phyloP scores from a whole-genome alignment of 2,113 vertebrate species.

The Solea senegalensis region DNA sequence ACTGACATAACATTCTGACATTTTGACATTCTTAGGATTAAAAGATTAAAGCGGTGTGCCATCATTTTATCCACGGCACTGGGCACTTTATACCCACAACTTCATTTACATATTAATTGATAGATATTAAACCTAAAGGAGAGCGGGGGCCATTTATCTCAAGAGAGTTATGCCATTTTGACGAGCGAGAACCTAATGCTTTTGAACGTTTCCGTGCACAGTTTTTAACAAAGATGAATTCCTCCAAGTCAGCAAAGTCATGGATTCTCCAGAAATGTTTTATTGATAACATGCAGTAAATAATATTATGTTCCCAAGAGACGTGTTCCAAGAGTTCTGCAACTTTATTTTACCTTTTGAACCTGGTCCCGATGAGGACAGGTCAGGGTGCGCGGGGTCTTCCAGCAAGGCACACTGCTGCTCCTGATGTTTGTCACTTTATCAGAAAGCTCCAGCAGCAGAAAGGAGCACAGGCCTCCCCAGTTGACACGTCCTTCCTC shows the following conservation, averaged over 20 bases:
- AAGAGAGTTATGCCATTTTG: slow-evolving; percentile 65
- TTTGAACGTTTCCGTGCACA: slow-evolving; percentile 43
- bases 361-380: slow-evolving; percentile 82
- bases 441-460: slow-evolving; percentile 82
- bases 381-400: slow-evolving; percentile 74
- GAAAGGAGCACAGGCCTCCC: slow-evolving; percentile 83
- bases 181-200: slow-evolving; percentile 66
- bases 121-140: slow-evolving; percentile 64
- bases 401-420: slow-evolving; percentile 78
- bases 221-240: slow-evolving; percentile 68
- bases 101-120: slow-evolving; percentile 78
- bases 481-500: slow-evolving; percentile 82
- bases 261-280: slow-evolving; percentile 36
- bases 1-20: slow-evolving; percentile 67
- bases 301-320: slow-evolving; percentile 19
- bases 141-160: slow-evolving; percentile 69
- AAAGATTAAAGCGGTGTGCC: slow-evolving; percentile 65
- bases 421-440: slow-evolving; percentile 77
- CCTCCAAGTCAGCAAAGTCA: slow-evolving; percentile 58
- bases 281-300: slow-evolving; percentile 33
- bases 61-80: slow-evolving; percentile 62
- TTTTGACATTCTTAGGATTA: slow-evolving; percentile 61
- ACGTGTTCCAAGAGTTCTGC: slow-evolving; percentile 6
- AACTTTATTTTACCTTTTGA: slow-evolving; percentile 75
- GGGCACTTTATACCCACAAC: slow-evolving; percentile 55